These are phyloP conservation scores for Colinus virginianus DNA, from an alignment of 2,113 vertebrate genomes.

Conservation along the genomic window DNA sequence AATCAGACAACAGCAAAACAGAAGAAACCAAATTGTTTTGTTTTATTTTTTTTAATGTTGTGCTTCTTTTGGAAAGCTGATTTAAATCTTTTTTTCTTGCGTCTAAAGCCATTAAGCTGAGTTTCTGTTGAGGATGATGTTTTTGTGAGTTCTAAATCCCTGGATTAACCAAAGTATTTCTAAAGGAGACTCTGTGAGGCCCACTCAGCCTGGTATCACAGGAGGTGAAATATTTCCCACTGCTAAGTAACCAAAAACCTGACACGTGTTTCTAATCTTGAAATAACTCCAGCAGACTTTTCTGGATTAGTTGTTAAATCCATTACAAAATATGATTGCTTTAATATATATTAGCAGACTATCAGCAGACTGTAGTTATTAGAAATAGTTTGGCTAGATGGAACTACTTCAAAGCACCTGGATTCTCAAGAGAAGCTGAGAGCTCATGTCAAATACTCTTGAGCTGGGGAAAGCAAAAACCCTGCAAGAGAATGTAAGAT, in stretches of 20 bases:
- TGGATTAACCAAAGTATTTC: conserved; percentile 33
- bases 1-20: not conserved
- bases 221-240: not conserved
- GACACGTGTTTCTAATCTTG: not conserved
- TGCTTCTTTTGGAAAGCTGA: not conserved
- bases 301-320: not conserved
- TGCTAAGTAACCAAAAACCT: not conserved
- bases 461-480: not conserved
- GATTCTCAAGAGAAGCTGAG: not conserved
- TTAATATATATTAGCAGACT: not conserved
- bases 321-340: not conserved
- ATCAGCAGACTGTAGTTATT: not conserved
- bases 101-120: not conserved
- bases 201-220: not conserved
- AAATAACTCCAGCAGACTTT: not conserved
- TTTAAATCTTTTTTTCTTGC: not conserved
- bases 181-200: not conserved
- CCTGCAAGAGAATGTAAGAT: not conserved
- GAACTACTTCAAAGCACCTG: not conserved
- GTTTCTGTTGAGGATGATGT: not conserved
- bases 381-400: not conserved
- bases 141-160: not conserved
- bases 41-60: not conserved
- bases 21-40: not conserved
- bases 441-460: fast-evolving